Conservation (phyloP, 92 coral and sea anemone genomes). For the Umimayanthus kanabou region DNA sequence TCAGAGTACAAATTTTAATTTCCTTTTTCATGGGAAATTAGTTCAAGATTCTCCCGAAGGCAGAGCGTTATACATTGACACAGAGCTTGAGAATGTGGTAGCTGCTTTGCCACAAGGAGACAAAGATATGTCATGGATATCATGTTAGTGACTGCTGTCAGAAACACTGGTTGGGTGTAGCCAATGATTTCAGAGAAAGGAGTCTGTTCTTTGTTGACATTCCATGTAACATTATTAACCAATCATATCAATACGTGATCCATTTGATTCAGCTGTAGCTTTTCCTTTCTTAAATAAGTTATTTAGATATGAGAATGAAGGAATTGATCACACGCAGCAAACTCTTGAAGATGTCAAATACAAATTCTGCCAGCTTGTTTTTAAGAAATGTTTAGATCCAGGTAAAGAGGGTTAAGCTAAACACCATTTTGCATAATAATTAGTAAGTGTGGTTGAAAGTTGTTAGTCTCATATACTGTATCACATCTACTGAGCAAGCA, state of each 20-base stretch:
- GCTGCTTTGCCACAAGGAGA: conserved; percentile 66
- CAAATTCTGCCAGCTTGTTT: background rate
- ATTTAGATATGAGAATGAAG: too few species aligned
- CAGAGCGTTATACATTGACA: conserved; percentile 68
- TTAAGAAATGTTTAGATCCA: background rate
- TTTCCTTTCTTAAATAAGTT: background rate
- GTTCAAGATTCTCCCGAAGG: conserved; percentile 54
- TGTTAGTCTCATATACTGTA: too few species aligned
- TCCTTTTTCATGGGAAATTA: conserved; percentile 34
- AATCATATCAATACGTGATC: background rate
- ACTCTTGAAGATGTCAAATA: background rate
- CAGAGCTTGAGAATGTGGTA: conserved; percentile 62
- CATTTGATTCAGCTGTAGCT: background rate
- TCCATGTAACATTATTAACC: background rate
- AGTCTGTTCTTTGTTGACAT: conserved; percentile 28
- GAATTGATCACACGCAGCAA: too few species aligned
- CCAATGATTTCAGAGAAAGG: background rate
- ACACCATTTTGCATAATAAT: background rate
- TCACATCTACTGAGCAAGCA: too few species aligned
- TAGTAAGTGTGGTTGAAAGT: background rate
- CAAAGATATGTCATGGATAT: conserved; percentile 80
- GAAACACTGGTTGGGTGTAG: background rate
- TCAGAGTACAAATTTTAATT: background rate
- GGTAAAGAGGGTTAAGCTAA: background rate
- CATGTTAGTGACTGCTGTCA: conserved; percentile 53